Evolutionary conservation across 1,140 invertebrate species (phyloP), one percentile per base, ranked within the genome.

Genomic region (Lamellibrachia luymesi): DNA sequence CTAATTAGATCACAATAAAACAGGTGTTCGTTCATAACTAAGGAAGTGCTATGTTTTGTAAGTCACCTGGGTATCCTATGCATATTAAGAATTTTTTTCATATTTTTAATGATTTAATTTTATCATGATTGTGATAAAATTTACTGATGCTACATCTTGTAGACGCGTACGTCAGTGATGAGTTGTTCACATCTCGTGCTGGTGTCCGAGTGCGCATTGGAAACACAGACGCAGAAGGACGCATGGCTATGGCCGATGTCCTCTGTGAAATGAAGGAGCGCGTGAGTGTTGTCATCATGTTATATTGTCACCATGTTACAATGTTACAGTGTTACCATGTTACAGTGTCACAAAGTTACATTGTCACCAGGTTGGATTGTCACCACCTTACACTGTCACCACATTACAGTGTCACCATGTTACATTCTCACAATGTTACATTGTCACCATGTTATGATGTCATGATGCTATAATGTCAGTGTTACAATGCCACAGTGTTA

Each of bases 201-300:
- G 98, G 98, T 4, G 97, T 97, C n/a, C 97, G 97, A 80, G 95
- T 97, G 10, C 97, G 98, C 92, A 97, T 99, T 92, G 98, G 98
- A 1, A 99, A 99, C 95, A 99, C 99, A 10, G 99, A 99, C 97
- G 98, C 99, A 90, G 99, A 99, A 96, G 99, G 99, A 0, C 96
- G 99, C 50, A 98, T 99, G 97, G 98, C 98, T 10, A 99, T 99
- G 98, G 98, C 98, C 25, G 99, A 99, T 97, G 97, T 98, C 5
- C 97, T 99, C 6, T 99, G 98, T 95, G 94, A 95, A 50, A 95
- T 96, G 93, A 97, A 97, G 94, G 97, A 97, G 96, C 97, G 97
- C 95, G 97, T 98, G 95, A 95, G 96, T 91, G 51, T 92, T 91
- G 17, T 80, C 25, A 8, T 2, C 13, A 4, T 80, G 64, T 80